Base-by-base conservation (phyloP, 2,797 vertebrate species). In the Carapus acus region DNA sequence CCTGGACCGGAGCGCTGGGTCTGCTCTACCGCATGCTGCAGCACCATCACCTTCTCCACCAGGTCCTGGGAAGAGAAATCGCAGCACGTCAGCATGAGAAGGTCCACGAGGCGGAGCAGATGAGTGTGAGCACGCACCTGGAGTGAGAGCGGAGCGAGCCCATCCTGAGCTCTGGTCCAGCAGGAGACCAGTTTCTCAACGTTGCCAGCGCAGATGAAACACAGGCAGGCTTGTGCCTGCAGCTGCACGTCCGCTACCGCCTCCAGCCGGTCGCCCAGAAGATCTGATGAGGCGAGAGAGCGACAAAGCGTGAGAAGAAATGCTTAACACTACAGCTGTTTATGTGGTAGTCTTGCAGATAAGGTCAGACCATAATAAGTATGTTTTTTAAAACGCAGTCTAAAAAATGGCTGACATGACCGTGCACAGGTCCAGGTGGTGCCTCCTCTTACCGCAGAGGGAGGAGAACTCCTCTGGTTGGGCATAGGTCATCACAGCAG, bases 161-260 rank as follows among this genome's bases (percentile, higher is more conserved):
- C 86, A 16, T 91, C 88, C 66, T 92, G 92, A 22, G 89, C 87
- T 85, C 85, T 90, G 60, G 86, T 91, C 95, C 94, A 98, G 73
- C 93, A 97, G 2, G 89, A 87, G 57, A 98, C 90, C 0, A 99
- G 86, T 57, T 94, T 96, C 74, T 99, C 96, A 62, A 96, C 89
- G 0, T 93, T 95, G 22, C 96, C 96, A 0, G 96, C 94, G 53
- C 96, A 99, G 66, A 99, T 94, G 56, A 96, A 99, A 65, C 93
- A 98, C 54, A 99, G 88, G 74, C 93, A 96, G 3, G 96, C 96
- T 59, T 97, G 93, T 0, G 87, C 83, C 70, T 88, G 91, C 33
- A 97, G 86, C 5, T 80, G 38, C 2, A 36, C 60, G 5, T 93
- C 92, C 1, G 86, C 88, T 24, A 92, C 86, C 0, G 64, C 87